Evolutionary conservation across 92 coral and sea anemone genomes (phyloP), one percentile per base, ranked within the genome.

Genomic region (Bergia puertoricense): DNA sequence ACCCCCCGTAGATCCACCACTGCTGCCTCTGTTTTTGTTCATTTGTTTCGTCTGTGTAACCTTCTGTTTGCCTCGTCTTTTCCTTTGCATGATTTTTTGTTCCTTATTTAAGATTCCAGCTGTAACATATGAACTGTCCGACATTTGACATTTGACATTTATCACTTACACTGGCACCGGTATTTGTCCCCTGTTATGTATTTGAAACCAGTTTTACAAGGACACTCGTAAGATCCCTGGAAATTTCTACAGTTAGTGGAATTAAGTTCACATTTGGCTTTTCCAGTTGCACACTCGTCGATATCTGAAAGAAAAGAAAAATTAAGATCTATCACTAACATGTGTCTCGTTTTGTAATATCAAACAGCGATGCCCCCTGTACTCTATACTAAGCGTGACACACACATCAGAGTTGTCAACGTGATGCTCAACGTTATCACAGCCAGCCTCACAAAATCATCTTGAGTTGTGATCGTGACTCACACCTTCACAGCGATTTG

Each of bases 201-300:
- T 79, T 91, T 87, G 92, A 69, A 96, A 16, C 98, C 98, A 44
- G 75, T 84, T 48, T 89, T 90, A 85, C 98, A 96, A 1, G 88
- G 90, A 76, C 98, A 96, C 43, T 94, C 95, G 82, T 90, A 96
- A 20, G 88, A 79, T 82, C 98, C 94, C 67, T 86, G 81, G 51
- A 86, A 93, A 86, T 96, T 96, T 51, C 66, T 82, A 79, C 98
- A 96, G 76, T 50, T 83, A 2, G 96, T 96, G 13, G 98, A 92
- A 11, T 86, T 16, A 10, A 22, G 23, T 77, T 93, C 93, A 81
- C 98, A 96, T 2, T 76, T 74, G 76, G 82, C 92, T 36, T 36
- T 69, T 54, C 86, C 81, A 62, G 86, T 91, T 6, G 81, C 80
- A 41, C 98, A 96, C 43, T 96, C 98, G 77, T 96, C 96, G 23